These are phyloP conservation scores for Calonectris borealis DNA, from an alignment of 2,113 vertebrate species.

Conservation along the genomic window DNA sequence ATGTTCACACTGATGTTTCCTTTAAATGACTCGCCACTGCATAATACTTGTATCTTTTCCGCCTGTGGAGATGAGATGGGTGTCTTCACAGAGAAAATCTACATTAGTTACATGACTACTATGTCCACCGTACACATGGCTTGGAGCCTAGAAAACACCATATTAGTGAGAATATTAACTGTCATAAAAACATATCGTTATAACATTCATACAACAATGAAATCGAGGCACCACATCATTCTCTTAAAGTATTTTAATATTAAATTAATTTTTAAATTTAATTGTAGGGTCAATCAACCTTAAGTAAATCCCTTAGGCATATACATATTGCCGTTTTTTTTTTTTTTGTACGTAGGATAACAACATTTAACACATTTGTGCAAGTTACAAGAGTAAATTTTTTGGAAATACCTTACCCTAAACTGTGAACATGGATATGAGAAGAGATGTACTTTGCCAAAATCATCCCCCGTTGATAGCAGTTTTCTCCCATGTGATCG, in stretches of 20 bases:
- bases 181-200: not conserved
- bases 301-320: not conserved
- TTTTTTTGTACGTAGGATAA: not conserved
- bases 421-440: conserved; percentile 94
- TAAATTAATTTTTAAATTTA: not conserved
- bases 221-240: not conserved
- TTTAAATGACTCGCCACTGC: conserved; percentile 95
- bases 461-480: conserved; percentile 93
- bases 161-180: not conserved
- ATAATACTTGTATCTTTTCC: conserved; percentile 98
- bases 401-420: conserved; percentile 78
- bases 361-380: not conserved
- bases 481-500: conserved; percentile 84
- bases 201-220: not conserved
- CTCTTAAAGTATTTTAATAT: not conserved
- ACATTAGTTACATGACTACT: conserved; percentile 99
- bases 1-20: not conserved
- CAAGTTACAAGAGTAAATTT: not conserved
- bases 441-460: conserved; percentile 97
- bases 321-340: not conserved
- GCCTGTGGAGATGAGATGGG: conserved; percentile 93
- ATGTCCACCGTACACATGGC: conserved; percentile 90
- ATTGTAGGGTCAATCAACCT: not conserved
- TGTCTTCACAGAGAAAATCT: conserved; percentile 90
- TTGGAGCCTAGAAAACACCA: conserved; percentile 83